A percentile compares a stretch with the other conserved stretches of the same genome.
These are phyloP conservation scores for Scolopax bukidnonensis DNA, from an alignment of 2,797 vertebrate species.

Conservation along the genomic window DNA sequence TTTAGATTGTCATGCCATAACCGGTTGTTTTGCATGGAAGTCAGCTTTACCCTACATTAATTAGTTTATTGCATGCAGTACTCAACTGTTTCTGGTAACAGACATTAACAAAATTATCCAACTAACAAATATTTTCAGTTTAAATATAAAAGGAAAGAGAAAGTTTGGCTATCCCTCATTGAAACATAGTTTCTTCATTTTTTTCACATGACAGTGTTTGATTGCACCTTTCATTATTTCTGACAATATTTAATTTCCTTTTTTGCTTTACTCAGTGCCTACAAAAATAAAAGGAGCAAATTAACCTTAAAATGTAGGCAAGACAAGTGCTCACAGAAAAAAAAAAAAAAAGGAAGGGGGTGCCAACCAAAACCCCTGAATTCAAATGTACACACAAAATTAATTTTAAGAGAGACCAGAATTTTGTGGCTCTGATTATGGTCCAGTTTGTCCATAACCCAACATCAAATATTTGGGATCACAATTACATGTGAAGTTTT, in stretches of 20 bases:
- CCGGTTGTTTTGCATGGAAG: background rate
- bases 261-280: conserved; percentile 8
- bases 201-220: background rate
- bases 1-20: background rate
- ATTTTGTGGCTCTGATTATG: background rate
- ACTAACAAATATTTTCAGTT: background rate
- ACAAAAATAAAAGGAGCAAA: conserved; percentile 31
- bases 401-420: background rate
- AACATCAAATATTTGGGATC: background rate
- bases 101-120: background rate
- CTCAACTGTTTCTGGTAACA: background rate
- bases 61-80: background rate
- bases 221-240: conserved; percentile 9
- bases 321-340: background rate
- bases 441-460: background rate
- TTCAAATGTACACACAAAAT: background rate
- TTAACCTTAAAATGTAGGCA: background rate
- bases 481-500: background rate
- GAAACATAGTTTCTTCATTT: background rate
- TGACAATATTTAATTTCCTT: conserved; percentile 18
- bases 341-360: background rate
- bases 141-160: background rate
- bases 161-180: background rate
- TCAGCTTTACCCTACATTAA: background rate
- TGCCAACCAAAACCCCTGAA: background rate